Base-by-base conservation (phyloP, 2,797 vertebrate species). In the Pseudotriccus pelzelni region DNA sequence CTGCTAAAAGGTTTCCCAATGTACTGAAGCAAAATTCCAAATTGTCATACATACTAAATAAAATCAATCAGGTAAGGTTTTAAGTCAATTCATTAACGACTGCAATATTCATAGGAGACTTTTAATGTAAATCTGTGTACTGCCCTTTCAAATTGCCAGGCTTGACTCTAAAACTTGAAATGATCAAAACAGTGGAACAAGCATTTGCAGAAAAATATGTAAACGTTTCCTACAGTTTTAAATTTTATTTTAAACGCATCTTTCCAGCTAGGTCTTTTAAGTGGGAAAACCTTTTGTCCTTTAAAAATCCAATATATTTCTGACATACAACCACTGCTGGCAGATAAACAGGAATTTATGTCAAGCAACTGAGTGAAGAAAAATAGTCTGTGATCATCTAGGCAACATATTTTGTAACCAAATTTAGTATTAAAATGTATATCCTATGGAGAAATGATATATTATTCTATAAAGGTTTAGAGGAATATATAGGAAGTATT, bases 271-370 rank as follows among this genome's bases (percentile, higher is more conserved):
- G 14, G 5, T 56, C 28, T 89, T 81, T 79, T 44, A 82, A 70
- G 52, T 39, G 32, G 52, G 30, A 70, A 78, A 91, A 67, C 12
- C 72, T 85, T 86, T 92, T 89, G 73, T 92, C 49, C 63, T 87
- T 94, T 87, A 93, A 93, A 97, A 94, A 83, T 85, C 50, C 70
- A 76, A 58, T 84, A 44, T 41, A 67, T 84, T 87, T 94, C 63
- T 81, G 87, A 88, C 52, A 78, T 53, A 80, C 3, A 41, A 32
- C 47, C 66, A 59, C 43, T 89, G 60, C 84, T 18, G 9, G 75
- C 80, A 95, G 69, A 94, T 92, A 96, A 97, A 95, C 83, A 92
- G 93, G 88, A 96, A 96, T 96, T 87, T 93, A 72, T 93, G 77
- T 88, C 90, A 93, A 89, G 76, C 25, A 89, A 89, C 70, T 1